Percentiles rank a stretch among this genome's conserved stretches.
phyloP scores from a whole-genome alignment of 2,888 invertebrate species.

The Flexamia atlantica region DNA sequence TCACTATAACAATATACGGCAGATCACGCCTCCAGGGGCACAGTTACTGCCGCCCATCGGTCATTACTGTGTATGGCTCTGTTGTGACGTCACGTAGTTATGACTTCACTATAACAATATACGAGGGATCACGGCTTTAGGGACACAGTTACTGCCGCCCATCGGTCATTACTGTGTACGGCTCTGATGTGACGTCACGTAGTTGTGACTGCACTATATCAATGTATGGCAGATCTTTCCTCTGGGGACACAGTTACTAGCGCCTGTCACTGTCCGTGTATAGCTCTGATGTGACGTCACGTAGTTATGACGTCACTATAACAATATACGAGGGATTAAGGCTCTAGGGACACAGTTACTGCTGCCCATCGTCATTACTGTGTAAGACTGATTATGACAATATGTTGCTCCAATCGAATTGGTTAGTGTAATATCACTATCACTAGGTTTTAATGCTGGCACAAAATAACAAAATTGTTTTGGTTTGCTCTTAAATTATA shows the following conservation, averaged over 20 bases:
- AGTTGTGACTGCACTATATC: not conserved
- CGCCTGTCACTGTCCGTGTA: not conserved
- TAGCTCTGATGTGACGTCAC: not conserved
- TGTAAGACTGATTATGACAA: too few species aligned
- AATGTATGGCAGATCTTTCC: not conserved
- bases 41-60: not conserved
- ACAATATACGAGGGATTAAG: not conserved
- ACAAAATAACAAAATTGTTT: too few species aligned
- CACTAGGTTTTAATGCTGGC: too few species aligned
- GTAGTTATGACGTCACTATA: not conserved
- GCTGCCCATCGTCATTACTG: not conserved
- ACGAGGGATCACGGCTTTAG: not conserved
- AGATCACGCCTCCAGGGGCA: not conserved
- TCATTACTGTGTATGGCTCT: not conserved
- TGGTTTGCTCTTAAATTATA: too few species aligned
- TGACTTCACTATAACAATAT: not conserved
- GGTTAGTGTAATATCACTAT: too few species aligned
- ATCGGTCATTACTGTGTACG: not conserved
- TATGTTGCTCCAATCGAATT: too few species aligned
- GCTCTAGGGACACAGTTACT: not conserved
- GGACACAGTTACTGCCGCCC: not conserved
- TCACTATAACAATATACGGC: too few species aligned
- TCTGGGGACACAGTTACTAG: not conserved
- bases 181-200: not conserved
- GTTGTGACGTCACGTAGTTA: not conserved